These are phyloP conservation scores for Boulengeromyrus knoepffleri DNA, from an alignment of 2,113 vertebrate species.

Conservation along the genomic window DNA sequence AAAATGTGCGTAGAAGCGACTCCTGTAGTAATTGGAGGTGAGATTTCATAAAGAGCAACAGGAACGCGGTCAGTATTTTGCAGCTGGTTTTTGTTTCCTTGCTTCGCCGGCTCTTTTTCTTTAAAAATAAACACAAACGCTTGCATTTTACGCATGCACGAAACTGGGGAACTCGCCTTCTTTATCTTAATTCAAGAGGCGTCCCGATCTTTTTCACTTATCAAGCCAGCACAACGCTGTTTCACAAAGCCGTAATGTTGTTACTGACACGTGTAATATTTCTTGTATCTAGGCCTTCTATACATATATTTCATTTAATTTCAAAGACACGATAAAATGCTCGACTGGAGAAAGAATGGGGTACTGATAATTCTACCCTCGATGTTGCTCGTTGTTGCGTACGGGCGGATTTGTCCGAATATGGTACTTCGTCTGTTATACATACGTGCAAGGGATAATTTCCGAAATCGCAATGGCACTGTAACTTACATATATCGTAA, in stretches of 20 bases:
- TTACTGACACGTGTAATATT: not conserved
- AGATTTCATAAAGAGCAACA: constrained; percentile 41
- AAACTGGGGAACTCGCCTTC: not conserved
- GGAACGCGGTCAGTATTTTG: constrained; percentile 25
- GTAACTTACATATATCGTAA: constrained; percentile 37
- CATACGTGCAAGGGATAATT: not conserved
- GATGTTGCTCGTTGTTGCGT: not conserved
- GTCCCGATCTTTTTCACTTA: not conserved
- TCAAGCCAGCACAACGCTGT: not conserved
- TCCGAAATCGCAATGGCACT: constrained; percentile 35
- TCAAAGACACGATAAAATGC: not conserved
- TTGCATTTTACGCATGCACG: not conserved
- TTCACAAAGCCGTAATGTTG: not conserved
- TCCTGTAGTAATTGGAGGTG: constrained; percentile 24
- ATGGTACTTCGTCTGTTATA: not conserved
- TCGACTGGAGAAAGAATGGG: not conserved
- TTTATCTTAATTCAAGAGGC: not conserved
- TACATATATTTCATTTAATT: not conserved
- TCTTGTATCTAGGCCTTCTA: not conserved
- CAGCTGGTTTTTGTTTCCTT: constrained; percentile 16
- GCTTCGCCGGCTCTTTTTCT: constrained; percentile 6
- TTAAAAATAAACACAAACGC: not conserved
- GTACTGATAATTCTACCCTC: not conserved
- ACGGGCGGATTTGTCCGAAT: not conserved
- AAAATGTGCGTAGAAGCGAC: constrained; percentile 9